Base-by-base conservation (phyloP, 2,113 vertebrate species). In the Cnemophilus loriae region DNA sequence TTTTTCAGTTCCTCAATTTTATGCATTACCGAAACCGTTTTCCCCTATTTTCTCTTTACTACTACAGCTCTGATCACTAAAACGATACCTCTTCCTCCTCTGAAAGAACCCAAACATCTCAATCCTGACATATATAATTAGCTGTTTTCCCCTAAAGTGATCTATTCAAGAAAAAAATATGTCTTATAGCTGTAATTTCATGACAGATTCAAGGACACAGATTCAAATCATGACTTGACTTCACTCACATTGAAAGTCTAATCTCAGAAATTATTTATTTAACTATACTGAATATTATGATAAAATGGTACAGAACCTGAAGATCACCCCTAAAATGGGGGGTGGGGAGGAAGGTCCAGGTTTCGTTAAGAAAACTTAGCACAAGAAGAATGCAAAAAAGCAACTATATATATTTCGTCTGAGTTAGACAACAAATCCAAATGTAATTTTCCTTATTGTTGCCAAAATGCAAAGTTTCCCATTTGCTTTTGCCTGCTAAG, bases 1-100 rank as follows among this genome's bases (percentile, higher is more conserved):
- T 80, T 95, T 96, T 92, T 70, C 73, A 63, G 37, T 82, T 92
- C 76, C 74, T 87, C 77, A 16, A 33, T 63, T 91, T 95, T 73
- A 91, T 69, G 75, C 76, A 65, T 84, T 95, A 70, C 41, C 73
- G 61, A 89, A 95, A 88, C 16, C 10, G 16, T 87, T 87, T 92
- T 63, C 64, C 35, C 27, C 49, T 53, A 68, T 95, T 92, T 78
- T 77, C 74, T 63, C 46, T 94, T 94, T 76, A 87, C 17, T 90
- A 92, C 52, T 92, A 59, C 42, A 94, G 71, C 41, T 91, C 63
- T 90, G 52, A 90, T 96, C 73, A 92, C 60, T 56, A 87, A 90
- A 95, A 84, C 2, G 3, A 82, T 74, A 88, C 53, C 13, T 84
- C 50, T 65, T 87, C 50, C n/a, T 92, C 47, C 42, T 69, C 77